A percentile compares a stretch with the other conserved stretches of the same genome.
phyloP scores from a whole-genome alignment of 2,113 vertebrate genomes.

The Anolis carolinensis region DNA sequence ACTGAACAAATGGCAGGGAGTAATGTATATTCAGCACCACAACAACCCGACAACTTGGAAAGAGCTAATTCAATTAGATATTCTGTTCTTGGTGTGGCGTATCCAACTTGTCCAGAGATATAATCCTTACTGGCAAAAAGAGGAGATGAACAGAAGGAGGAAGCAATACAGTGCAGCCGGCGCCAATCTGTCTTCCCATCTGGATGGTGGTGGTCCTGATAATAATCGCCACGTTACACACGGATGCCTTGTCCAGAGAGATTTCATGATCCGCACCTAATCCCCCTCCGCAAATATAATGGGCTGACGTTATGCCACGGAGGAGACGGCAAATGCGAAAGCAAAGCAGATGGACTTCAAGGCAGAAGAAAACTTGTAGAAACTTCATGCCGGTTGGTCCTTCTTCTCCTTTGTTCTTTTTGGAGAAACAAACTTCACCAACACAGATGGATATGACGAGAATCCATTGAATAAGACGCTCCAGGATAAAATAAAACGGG shows the following conservation, averaged over 20 bases:
- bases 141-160: slow-evolving; percentile 66
- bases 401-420: neutral
- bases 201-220: slow-evolving; percentile 46
- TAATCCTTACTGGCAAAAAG: slow-evolving; percentile 61
- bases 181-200: slow-evolving; percentile 65
- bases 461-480: no score
- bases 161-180: slow-evolving; percentile 3
- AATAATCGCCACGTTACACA: slow-evolving; percentile 30
- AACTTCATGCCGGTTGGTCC: neutral
- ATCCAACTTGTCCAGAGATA: slow-evolving; percentile 47
- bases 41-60: slow-evolving; percentile 11
- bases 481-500: no score
- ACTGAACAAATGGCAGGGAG: slow-evolving; percentile 5
- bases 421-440: neutral
- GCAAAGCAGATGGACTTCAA: slow-evolving; percentile 41
- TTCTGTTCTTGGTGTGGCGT: slow-evolving; percentile 28
- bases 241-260: slow-evolving; percentile 42
- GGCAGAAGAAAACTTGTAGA: neutral
- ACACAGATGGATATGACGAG: neutral
- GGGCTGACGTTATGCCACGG: neutral
- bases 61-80: slow-evolving; percentile 58
- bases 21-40: neutral
- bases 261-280: slow-evolving; percentile 35
- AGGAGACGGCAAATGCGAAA: neutral
- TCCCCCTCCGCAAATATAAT: neutral